Base-by-base conservation (phyloP, 1,140 invertebrate species). In the Diploscapter pachys region DNA sequence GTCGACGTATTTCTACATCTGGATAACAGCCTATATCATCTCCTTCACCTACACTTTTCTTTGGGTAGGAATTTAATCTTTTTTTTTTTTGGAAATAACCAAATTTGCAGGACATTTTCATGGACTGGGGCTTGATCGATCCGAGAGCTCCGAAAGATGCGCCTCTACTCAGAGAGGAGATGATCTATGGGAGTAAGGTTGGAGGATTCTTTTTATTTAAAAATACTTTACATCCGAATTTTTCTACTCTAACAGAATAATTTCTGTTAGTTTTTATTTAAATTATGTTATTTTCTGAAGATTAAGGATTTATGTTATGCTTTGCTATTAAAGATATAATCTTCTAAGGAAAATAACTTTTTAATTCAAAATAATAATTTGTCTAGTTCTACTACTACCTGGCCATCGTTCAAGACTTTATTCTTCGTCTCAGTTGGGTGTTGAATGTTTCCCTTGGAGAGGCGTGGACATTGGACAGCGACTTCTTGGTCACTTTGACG, bases 111-210 rank as follows among this genome's bases (percentile, higher is more conserved):
- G 95, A 98, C 86, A 91, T 98, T 4, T 94, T 93, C 87, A 95
- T 98, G 93, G 95, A 98, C 89, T 98, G 95, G 95, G 95, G 96
- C 8, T 87, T 98, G n/a, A 91, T 97, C 76, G 94, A 95, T 84
- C 91, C 90, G 73, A 91, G 91, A 71, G 91, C 92, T 9, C 83
- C 84, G 5, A 85, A 81, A 65, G 83, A 86, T 90, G 91, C 50
- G 92, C 96, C 87, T 59, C 89, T 90, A 75, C 85, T 91, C 0
- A 78, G 90, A 63, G 90, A 91, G 80, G 89, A 91, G 83, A 89
- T 90, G 76, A 90, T 91, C 62, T 91, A 91, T 85, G 88, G 86
- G 0, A 87, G 85, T 78, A 87, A 88, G 31, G 31, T 31, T 31
- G 31, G 31, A 31, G 31, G 31, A 31, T 31, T 31, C 31, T 31